Conservation (phyloP, 2,113 vertebrate genomes). For the Isichthys henryi region DNA sequence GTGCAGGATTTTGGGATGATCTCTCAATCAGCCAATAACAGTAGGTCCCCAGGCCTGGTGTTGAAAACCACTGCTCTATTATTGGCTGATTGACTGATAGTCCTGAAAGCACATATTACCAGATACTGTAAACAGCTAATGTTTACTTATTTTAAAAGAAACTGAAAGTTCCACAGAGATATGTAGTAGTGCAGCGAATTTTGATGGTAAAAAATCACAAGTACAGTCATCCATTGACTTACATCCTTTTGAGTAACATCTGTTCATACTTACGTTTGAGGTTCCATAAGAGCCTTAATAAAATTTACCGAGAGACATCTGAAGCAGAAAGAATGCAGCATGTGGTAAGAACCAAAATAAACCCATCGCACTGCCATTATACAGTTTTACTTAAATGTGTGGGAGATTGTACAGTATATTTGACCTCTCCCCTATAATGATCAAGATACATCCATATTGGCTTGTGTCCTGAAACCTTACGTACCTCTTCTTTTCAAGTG, state of each 20-base stretch:
- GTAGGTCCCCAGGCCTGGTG: no score
- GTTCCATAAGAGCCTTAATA: background rate
- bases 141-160: background rate
- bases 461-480: background rate
- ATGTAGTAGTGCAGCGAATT: background rate
- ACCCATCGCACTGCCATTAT: background rate
- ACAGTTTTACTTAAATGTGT: background rate
- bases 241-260: background rate
- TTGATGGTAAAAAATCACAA: background rate
- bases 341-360: background rate
- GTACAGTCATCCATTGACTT: background rate
- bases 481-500: background rate
- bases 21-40: no score
- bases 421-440: background rate
- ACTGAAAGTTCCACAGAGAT: background rate
- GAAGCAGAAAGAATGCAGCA: background rate
- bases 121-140: background rate
- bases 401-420: background rate
- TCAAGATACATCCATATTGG: background rate
- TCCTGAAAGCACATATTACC: background rate
- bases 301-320: background rate
- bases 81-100: background rate
- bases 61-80: no score
- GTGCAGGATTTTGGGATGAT: no score
- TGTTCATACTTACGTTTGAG: background rate